phyloP scores from a whole-genome alignment of 1,140 invertebrate genomes.

The Papilio polyxenes region DNA sequence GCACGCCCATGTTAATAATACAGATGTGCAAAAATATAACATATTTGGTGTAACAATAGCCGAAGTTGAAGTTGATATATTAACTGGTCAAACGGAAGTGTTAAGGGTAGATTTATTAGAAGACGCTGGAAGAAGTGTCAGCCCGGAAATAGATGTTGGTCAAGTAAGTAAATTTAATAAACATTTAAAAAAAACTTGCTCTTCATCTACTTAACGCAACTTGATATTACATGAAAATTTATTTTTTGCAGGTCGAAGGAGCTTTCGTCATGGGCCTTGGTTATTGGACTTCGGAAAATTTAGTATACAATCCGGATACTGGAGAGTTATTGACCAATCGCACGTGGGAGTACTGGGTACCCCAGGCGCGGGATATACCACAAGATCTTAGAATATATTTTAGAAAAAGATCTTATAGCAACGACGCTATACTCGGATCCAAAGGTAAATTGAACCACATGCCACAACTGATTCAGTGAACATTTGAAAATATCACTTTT shows the following conservation, averaged over 20 bases:
- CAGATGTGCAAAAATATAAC: conserved; percentile 80
- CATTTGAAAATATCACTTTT: neutral
- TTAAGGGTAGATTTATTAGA: conserved; percentile 87
- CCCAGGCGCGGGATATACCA: conserved; percentile 90
- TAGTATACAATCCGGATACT: conserved; percentile 83
- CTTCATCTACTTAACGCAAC: too few relatives aligned
- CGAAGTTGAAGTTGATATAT: conserved; percentile 88
- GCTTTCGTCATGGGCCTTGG: conserved; percentile 93
- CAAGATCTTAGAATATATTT: conserved; percentile 89
- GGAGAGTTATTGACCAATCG: conserved; percentile 86
- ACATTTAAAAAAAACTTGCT: neutral
- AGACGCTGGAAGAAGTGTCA: conserved; percentile 88
- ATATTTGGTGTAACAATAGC: conserved; percentile 83
- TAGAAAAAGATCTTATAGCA: conserved; percentile 85
- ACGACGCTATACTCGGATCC: conserved; percentile 85
- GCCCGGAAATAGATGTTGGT: conserved; percentile 89
- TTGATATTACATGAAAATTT: neutral
- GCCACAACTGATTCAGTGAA: neutral
- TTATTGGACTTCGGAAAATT: conserved; percentile 87
- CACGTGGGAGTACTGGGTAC: conserved; percentile 91
- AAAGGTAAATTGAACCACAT: conserved; percentile 82
- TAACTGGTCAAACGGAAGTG: conserved; percentile 87
- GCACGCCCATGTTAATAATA: conserved; percentile 79
- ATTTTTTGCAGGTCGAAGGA: conserved; percentile 82
- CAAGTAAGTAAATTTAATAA: conserved; percentile 79